phyloP scores from a whole-genome alignment of 2,888 invertebrate species.

The Theodoxus fluviatilis region DNA sequence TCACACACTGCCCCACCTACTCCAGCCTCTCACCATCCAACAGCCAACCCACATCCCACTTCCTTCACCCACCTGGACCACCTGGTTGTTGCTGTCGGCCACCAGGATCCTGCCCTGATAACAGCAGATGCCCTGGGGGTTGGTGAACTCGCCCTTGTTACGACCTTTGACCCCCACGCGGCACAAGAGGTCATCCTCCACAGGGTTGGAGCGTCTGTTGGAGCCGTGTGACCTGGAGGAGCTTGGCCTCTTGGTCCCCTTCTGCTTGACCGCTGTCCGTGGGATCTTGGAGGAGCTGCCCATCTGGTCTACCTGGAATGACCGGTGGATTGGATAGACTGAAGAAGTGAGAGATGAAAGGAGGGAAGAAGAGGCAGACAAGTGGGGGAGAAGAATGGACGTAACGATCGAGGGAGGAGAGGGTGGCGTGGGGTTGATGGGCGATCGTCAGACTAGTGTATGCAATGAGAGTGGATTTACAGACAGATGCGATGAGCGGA shows the following conservation, averaged over 20 bases:
- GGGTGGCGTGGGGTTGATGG: too few relatives aligned
- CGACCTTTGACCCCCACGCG: slow-evolving; percentile 68
- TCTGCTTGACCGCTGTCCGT: slow-evolving; percentile 63
- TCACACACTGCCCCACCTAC: neutral
- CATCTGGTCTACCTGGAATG: slow-evolving; percentile 51
- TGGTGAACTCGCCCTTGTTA: slow-evolving; percentile 68
- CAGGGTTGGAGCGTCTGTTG: slow-evolving; percentile 62
- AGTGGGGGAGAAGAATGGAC: too few relatives aligned
- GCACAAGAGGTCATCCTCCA: slow-evolving; percentile 68
- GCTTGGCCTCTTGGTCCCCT: slow-evolving; percentile 64
- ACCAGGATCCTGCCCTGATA: slow-evolving; percentile 65
- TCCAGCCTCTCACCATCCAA: neutral
- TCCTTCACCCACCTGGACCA: slow-evolving; percentile 53
- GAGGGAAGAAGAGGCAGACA: too few relatives aligned
- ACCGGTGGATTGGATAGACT: too few relatives aligned
- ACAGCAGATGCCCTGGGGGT: slow-evolving; percentile 69
- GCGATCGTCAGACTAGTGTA: too few relatives aligned
- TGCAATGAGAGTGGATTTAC: too few relatives aligned
- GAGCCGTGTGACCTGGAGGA: slow-evolving; percentile 65
- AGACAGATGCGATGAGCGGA: too few relatives aligned
- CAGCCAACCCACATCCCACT: neutral
- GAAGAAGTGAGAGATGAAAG: too few relatives aligned
- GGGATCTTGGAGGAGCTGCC: slow-evolving; percentile 58
- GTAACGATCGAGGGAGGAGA: too few relatives aligned
- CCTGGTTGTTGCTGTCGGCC: slow-evolving; percentile 69